A percentile compares a stretch with the other conserved stretches of the same genome.
phyloP scores from a whole-genome alignment of 1,140 invertebrate genomes.

The Drosophila watanabei region DNA sequence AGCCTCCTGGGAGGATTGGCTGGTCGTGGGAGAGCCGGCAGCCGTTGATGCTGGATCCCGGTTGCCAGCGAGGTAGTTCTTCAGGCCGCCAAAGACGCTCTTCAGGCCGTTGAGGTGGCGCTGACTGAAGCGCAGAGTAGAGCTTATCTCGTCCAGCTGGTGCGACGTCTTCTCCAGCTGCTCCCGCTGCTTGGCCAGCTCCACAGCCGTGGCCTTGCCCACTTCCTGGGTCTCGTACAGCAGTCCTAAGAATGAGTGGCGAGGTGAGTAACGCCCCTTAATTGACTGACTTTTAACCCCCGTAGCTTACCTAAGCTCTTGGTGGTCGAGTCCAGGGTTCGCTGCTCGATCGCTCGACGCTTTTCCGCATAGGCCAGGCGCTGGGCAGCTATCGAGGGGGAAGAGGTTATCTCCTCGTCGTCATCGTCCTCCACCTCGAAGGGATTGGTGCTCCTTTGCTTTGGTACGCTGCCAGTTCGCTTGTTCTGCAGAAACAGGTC shows the following conservation, averaged over 20 bases:
- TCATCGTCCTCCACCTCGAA: slow-evolving; percentile 67
- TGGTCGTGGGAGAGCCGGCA: slow-evolving; percentile 51
- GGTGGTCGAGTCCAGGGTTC: slow-evolving; percentile 93
- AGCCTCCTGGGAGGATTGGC: slow-evolving; percentile 57
- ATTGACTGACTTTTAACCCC: slow-evolving; percentile 1
- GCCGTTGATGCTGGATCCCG: slow-evolving; percentile 86
- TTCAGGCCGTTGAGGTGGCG: slow-evolving; percentile 98
- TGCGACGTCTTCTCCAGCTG: slow-evolving; percentile 95
- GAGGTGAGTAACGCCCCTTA: slow-evolving; percentile 45
- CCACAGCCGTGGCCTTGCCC: slow-evolving; percentile 95
- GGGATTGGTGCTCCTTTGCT: slow-evolving; percentile 80
- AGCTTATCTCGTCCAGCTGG: slow-evolving; percentile 96
- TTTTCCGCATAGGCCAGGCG: slow-evolving; percentile 90
- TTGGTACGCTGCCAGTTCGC: slow-evolving; percentile 39
- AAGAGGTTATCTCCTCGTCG: slow-evolving; percentile 84
- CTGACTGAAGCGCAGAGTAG: slow-evolving; percentile 94
- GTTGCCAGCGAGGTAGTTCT: slow-evolving; percentile 94
- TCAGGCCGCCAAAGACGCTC: slow-evolving; percentile 96
- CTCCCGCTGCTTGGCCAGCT: slow-evolving; percentile 95
- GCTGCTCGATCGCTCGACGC: slow-evolving; percentile 91
- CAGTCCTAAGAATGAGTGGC: slow-evolving; percentile 86
- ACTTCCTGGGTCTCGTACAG: slow-evolving; percentile 95
- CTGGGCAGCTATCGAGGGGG: slow-evolving; percentile 86
- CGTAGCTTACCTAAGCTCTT: slow-evolving; percentile 88
- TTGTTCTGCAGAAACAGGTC: slow-evolving; percentile 90